These are phyloP conservation scores for Zosterops hypoxanthus DNA, from an alignment of 2,113 vertebrate species.

Conservation along the genomic window DNA sequence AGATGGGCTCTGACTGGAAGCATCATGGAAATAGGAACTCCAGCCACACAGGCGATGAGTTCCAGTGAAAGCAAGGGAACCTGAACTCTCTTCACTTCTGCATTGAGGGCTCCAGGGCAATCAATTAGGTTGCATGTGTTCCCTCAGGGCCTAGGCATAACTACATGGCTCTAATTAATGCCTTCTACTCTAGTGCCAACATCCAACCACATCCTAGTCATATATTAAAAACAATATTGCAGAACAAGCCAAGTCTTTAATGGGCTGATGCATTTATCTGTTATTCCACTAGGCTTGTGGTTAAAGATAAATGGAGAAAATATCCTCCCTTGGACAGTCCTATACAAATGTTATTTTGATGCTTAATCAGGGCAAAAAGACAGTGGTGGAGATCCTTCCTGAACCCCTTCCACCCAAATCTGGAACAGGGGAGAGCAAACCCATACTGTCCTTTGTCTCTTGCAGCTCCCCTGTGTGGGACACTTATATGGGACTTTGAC, in stretches of 20 bases:
- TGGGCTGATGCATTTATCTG: neutral
- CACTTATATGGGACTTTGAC: rapidly evolving
- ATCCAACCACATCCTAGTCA: neutral
- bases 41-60: rapidly evolving
- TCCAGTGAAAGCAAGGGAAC: neutral
- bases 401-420: neutral
- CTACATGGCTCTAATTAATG: slow-evolving; percentile 11
- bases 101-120: neutral
- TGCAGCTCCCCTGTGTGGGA: neutral
- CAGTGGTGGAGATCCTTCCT: neutral
- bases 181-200: neutral
- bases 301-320: neutral
- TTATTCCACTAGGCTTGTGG: neutral
- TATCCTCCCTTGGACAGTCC: neutral
- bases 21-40: neutral
- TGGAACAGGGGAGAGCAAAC: neutral
- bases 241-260: slow-evolving; percentile 13
- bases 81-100: neutral
- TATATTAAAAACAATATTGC: neutral
- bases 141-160: neutral
- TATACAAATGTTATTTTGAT: neutral
- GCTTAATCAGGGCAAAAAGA: neutral
- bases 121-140: neutral
- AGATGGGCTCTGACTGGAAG: neutral
- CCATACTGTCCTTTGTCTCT: neutral